phyloP scores from a whole-genome alignment of 2,888 invertebrate genomes.

The Hylaea fasciaria region DNA sequence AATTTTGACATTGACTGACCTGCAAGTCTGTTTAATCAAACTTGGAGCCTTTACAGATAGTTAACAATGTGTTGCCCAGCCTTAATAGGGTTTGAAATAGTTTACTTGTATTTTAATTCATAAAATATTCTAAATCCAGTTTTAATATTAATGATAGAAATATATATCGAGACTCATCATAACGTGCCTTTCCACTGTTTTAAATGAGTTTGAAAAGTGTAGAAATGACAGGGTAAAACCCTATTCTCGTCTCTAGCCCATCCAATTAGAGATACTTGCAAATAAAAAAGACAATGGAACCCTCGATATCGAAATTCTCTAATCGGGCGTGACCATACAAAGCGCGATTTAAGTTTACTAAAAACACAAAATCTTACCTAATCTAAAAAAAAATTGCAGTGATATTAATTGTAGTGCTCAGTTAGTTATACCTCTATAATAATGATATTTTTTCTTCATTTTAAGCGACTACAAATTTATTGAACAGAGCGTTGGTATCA shows the following conservation, averaged over 20 bases:
- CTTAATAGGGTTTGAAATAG: not conserved
- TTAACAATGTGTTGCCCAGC: slow-evolving; percentile 9
- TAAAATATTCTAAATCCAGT: no score
- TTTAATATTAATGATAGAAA: no score
- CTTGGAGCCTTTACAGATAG: slow-evolving; percentile 36
- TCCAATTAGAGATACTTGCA: slow-evolving; percentile 74
- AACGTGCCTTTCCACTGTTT: not conserved
- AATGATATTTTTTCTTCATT: no score
- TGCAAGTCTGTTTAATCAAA: slow-evolving; percentile 53
- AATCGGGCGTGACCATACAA: slow-evolving; percentile 46
- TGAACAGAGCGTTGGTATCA: no score
- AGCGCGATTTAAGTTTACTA: slow-evolving; percentile 34
- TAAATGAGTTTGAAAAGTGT: slow-evolving; percentile 27
- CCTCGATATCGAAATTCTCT: slow-evolving; percentile 71
- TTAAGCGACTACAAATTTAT: no score
- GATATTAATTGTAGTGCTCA: not conserved
- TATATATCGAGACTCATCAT: no score
- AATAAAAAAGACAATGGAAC: slow-evolving; percentile 71
- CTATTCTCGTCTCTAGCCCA: slow-evolving; percentile 49
- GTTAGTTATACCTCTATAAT: no score
- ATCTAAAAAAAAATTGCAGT: not conserved
- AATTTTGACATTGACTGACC: slow-evolving; percentile 63
- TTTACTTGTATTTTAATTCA: not conserved
- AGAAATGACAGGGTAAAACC: slow-evolving; percentile 49
- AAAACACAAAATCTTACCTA: not conserved